Evolutionary conservation across 2,888 invertebrate genomes (phyloP).

Genomic region (Cantharis flavilabris): DNA sequence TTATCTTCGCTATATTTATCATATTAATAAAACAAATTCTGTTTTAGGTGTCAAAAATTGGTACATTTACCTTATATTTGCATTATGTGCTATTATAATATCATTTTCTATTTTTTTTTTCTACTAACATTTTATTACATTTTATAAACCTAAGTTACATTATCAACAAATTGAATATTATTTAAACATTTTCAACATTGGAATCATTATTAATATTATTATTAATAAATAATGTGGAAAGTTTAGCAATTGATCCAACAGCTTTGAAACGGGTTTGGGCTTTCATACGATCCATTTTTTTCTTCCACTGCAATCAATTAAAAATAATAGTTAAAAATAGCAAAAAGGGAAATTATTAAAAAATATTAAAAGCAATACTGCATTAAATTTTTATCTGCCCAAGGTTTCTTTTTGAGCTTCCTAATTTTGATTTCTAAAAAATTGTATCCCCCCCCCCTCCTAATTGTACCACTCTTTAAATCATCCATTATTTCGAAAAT

Average conservation of each 20-base stretch:
- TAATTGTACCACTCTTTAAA: too few species aligned
- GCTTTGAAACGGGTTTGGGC: constrained; percentile 71
- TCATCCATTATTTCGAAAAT: too few species aligned
- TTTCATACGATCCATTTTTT: constrained; percentile 67
- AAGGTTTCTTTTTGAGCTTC: too few species aligned
- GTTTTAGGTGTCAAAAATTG: too few species aligned
- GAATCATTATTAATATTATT: background rate
- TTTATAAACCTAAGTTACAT: background rate
- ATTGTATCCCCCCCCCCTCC: too few species aligned
- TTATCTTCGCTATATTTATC: too few species aligned
- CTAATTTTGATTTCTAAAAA: too few species aligned
- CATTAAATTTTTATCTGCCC: too few species aligned
- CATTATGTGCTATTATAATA: background rate
- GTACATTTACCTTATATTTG: too few species aligned
- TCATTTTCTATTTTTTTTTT: background rate
- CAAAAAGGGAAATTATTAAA: too few species aligned
- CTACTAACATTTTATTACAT: background rate
- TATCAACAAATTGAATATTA: background rate
- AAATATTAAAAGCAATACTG: too few species aligned
- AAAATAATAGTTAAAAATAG: background rate
- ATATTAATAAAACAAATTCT: too few species aligned
- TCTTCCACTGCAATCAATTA: constrained; percentile 64
- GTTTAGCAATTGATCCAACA: constrained; percentile 65
- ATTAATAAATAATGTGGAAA: constrained; percentile 53
- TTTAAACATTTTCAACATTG: background rate